These are phyloP conservation scores for Labeo rohita DNA, from an alignment of 2,113 vertebrate species.

Conservation along the genomic window DNA sequence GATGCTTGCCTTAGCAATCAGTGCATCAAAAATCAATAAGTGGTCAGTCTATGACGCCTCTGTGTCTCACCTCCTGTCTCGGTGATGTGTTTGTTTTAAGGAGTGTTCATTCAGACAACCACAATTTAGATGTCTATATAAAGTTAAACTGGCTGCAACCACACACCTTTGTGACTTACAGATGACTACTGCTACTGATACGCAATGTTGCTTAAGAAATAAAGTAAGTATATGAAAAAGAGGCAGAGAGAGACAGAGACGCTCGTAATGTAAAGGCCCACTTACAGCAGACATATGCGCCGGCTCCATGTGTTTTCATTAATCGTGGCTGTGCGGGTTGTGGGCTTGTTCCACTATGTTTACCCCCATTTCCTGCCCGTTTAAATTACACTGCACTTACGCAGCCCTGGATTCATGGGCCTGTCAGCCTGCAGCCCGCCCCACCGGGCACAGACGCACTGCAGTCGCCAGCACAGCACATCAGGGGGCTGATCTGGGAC, in stretches of 20 bases:
- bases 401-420: slow-evolving; percentile 50
- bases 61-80: slow-evolving; percentile 46
- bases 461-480: not conserved
- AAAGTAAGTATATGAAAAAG: not conserved
- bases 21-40: not conserved
- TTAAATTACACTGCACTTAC: slow-evolving; percentile 52
- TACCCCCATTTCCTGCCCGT: slow-evolving; percentile 56
- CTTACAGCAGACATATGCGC: slow-evolving; percentile 43
- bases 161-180: slow-evolving; percentile 11
- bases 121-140: not conserved
- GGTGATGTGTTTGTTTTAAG: slow-evolving; percentile 64
- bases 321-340: slow-evolving; percentile 36
- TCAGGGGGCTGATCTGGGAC: slow-evolving; percentile 1
- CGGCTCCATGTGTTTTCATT: slow-evolving; percentile 39
- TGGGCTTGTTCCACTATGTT: slow-evolving; percentile 52
- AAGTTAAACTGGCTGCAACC: not conserved
- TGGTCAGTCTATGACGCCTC: not conserved
- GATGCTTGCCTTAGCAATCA: not conserved
- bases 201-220: not conserved
- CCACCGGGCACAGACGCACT: slow-evolving; percentile 23
- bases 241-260: slow-evolving; percentile 34
- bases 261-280: slow-evolving; percentile 25
- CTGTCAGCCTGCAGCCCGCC: slow-evolving; percentile 49
- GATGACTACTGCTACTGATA: slow-evolving; percentile 18
- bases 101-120: slow-evolving; percentile 19